A percentile compares a stretch with the other conserved stretches of the same genome.
phyloP scores from a whole-genome alignment of 2,888 invertebrate species.

The Serripes groenlandicus region DNA sequence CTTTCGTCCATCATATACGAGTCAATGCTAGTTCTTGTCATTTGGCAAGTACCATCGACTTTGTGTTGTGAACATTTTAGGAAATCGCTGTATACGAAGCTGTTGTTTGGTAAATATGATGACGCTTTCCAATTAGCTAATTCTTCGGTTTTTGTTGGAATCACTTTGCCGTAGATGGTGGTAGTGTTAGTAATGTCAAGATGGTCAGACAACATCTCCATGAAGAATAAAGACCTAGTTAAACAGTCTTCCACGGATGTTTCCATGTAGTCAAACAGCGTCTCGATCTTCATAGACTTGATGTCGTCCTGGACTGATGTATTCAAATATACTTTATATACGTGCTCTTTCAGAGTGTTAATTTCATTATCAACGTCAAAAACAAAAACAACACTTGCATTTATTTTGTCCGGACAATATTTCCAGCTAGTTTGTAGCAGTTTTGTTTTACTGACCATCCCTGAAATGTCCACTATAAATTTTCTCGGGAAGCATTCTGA shows the following conservation, averaged over 20 bases:
- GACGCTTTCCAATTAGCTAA: conserved; percentile 38
- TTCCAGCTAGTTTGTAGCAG: conserved; percentile 14
- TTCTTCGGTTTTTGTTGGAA: conserved; percentile 20
- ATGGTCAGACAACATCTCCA: conserved; percentile 66
- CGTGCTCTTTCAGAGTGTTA: conserved; percentile 57
- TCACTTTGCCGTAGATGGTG: background rate
- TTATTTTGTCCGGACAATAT: background rate
- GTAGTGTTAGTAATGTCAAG: conserved; percentile 25
- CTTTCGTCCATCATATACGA: conserved; percentile 1
- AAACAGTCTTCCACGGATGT: conserved; percentile 67
- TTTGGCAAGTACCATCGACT: conserved; percentile 22
- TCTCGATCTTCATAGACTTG: conserved; percentile 59
- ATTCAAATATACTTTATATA: conserved; percentile 69
- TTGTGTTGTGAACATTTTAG: background rate
- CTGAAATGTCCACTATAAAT: conserved; percentile 71
- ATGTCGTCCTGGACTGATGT: conserved; percentile 39
- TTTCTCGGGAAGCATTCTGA: conserved; percentile 72
- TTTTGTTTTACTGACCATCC: conserved; percentile 27
- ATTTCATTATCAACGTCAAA: conserved; percentile 61
- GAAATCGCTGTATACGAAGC: conserved; percentile 13
- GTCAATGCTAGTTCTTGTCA: conserved; percentile 28
- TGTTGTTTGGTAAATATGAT: conserved; percentile 36
- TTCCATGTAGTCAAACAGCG: conserved; percentile 68
- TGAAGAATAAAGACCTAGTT: conserved; percentile 57
- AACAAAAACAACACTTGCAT: conserved; percentile 51